Percentiles rank a stretch among this genome's conserved stretches.
phyloP scores from a whole-genome alignment of 2,888 invertebrate genomes.

The Eilema caniola region DNA sequence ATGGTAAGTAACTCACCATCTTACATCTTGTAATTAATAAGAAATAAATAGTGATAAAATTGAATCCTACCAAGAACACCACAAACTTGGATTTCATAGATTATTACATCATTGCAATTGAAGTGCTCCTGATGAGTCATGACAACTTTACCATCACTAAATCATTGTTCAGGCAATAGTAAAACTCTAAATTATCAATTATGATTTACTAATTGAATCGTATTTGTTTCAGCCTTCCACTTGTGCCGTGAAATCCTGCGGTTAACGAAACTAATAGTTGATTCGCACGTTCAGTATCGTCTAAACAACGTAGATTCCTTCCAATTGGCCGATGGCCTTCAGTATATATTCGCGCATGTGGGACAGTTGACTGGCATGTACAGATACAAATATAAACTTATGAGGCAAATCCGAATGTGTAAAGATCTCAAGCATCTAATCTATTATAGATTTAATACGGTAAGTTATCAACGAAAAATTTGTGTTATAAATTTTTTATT shows the following conservation, averaged over 20 bases:
- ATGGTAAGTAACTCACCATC: constrained; percentile 87
- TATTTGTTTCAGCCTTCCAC: constrained; percentile 94
- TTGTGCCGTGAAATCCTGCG: constrained; percentile 99
- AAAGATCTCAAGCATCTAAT: constrained; percentile 99
- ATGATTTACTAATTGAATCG: constrained; percentile 1
- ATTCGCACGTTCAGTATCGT: constrained; percentile 99
- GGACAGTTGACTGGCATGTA: constrained; percentile 99
- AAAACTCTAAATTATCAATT: not conserved
- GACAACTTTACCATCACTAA: not conserved
- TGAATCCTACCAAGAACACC: too few species aligned
- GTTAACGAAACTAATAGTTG: constrained; percentile 99
- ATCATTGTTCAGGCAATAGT: not conserved
- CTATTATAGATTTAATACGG: constrained; percentile 99
- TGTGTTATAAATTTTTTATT: not conserved
- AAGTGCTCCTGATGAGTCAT: too few species aligned
- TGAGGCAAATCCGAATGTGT: constrained; percentile 99
- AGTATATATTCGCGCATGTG: constrained; percentile 99
- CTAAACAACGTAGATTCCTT: constrained; percentile 99
- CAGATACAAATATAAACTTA: constrained; percentile 98
- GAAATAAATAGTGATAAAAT: too few species aligned
- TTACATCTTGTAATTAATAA: too few species aligned
- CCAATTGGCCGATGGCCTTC: constrained; percentile 98
- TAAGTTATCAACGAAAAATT: constrained; percentile 67
- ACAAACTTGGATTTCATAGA: too few species aligned
- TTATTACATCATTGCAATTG: too few species aligned